Evolutionary conservation across 1,140 invertebrate species (phyloP), one percentile per base, ranked within the genome.

Genomic region (Diabrotica undecimpunctata): DNA sequence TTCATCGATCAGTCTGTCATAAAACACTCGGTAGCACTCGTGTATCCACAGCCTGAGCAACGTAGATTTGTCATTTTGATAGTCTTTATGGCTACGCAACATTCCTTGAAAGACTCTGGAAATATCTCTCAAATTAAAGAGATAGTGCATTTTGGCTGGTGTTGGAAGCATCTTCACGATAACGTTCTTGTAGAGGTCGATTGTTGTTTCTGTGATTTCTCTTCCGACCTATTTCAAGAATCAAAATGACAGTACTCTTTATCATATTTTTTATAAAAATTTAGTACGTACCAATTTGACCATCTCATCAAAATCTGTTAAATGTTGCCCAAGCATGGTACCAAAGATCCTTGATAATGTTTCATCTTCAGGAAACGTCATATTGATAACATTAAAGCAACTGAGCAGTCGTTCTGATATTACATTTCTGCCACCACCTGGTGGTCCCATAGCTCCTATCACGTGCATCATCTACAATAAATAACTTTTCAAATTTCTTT

Each of bases 61-160:
- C 5, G 84, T 79, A 2, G 80, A 67, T 71, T 85, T 90, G 5
- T 87, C 91, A 72, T 89, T 88, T 71, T 90, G 88, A 74, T 86
- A 88, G 66, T 91, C 87, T 67, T 86, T 88, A 75, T 90, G 85
- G 67, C 87, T 87, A 67, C 91, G 80, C 14, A 95, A 75, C 25
- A 95, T 70, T 5, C 92, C 93, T 76, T 87, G 85, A 69, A 86
- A 87, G 53, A 87, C 81, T 81, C 87, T 92, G 2, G 92, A 94
- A 69, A 95, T 93, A 75, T 95, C 93, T 68, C 91, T 81, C 65
- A 96, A 77, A 78, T 93, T 95, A 79, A 95, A 95, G 11, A 94
- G 78, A 71, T 95, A 96, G 78, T 96, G 93, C 72, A 93, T 93
- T 77, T 94, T 95, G 41, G 87, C 85, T 0, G 93, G 93, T 4